phyloP scores from a whole-genome alignment of 2,797 vertebrate species.

The Ctenochaetus hawaiiensis region DNA sequence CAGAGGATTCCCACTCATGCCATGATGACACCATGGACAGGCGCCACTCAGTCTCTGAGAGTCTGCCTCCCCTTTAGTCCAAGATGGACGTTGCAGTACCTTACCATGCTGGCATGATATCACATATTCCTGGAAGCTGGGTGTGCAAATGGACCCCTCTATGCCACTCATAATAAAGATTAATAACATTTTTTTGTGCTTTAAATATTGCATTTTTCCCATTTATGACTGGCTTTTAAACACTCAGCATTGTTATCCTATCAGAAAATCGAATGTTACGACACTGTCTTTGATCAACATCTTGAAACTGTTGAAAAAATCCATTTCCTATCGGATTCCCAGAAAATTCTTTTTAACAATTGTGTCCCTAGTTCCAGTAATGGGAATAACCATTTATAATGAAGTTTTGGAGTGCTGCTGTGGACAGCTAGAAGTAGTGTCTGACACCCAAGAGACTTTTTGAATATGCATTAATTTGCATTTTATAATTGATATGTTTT shows the following conservation, averaged over 20 bases:
- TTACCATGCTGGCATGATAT: constrained; percentile 56
- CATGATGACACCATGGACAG: constrained; percentile 75
- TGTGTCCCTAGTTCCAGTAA: constrained; percentile 62
- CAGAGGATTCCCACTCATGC: constrained; percentile 77
- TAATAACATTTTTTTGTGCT: constrained; percentile 57
- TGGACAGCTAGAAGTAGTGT: constrained; percentile 24
- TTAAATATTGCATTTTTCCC: constrained; percentile 43
- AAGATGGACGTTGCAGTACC: constrained; percentile 72
- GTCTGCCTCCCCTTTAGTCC: constrained; percentile 63
- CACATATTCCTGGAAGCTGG: constrained; percentile 74
- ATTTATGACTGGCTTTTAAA: constrained; percentile 29
- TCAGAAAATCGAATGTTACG: constrained; percentile 15
- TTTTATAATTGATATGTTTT: constrained; percentile 14
- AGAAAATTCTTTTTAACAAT: constrained; percentile 52
- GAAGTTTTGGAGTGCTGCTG: constrained; percentile 41
- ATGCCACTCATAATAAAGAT: constrained; percentile 22
- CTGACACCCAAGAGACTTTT: background rate
- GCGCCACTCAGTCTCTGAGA: constrained; percentile 76
- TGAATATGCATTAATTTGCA: background rate
- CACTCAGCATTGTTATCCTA: constrained; percentile 22
- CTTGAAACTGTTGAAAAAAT: constrained; percentile 51
- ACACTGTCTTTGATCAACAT: constrained; percentile 45
- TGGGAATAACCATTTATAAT: constrained; percentile 37
- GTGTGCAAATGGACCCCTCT: constrained; percentile 49
- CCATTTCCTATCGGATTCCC: constrained; percentile 59